Conservation (phyloP, 2,888 invertebrate genomes). For the Leucozona laternaria region DNA sequence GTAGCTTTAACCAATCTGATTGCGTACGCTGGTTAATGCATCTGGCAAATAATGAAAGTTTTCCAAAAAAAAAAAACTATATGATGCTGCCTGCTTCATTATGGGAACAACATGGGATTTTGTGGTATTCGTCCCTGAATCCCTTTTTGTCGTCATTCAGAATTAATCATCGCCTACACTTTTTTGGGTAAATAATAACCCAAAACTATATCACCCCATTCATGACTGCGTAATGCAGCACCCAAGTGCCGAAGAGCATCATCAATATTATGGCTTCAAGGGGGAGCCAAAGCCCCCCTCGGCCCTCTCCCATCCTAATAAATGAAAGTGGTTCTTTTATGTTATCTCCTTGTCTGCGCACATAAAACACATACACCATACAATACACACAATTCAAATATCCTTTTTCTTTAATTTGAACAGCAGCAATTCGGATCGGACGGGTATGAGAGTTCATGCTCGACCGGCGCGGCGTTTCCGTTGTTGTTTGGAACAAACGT, state of each 20-base stretch:
- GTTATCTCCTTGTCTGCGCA: slow-evolving; percentile 41
- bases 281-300: slow-evolving; percentile 12
- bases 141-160: slow-evolving; percentile 27
- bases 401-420: slow-evolving; percentile 72
- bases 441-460: slow-evolving; percentile 31
- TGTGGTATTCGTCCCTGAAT: background rate
- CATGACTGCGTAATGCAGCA: slow-evolving; percentile 68
- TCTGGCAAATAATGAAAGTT: background rate
- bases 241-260: slow-evolving; percentile 58
- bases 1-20: background rate
- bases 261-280: slow-evolving; percentile 57
- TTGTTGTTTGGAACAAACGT: slow-evolving; percentile 57
- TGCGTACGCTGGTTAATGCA: background rate
- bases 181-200: slow-evolving; percentile 69
- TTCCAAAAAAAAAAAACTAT: background rate
- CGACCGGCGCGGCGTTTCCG: slow-evolving; percentile 33
- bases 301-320: background rate
- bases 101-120: background rate
- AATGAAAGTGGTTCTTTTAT: slow-evolving; percentile 30
- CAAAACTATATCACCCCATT: slow-evolving; percentile 65
- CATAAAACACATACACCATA: background rate
- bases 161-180: slow-evolving; percentile 67
- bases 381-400: slow-evolving; percentile 52
- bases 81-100: slow-evolving; percentile 11
- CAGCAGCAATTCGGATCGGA: slow-evolving; percentile 53